These are phyloP conservation scores for Sympetrum striolatum DNA, from an alignment of 2,888 invertebrate genomes.

Conservation along the genomic window DNA sequence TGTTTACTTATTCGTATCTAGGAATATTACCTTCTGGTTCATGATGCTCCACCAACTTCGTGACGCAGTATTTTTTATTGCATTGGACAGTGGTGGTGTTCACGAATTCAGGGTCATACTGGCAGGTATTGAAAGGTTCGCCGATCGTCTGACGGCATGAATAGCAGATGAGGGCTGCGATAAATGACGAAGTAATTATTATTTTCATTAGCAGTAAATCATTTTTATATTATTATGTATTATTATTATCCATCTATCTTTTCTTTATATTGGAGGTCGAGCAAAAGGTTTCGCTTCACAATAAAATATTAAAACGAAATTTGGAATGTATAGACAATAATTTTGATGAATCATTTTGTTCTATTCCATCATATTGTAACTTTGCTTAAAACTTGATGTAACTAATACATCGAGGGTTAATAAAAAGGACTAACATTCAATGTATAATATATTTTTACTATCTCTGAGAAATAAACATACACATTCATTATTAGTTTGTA, in stretches of 20 bases:
- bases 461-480: too few relatives aligned
- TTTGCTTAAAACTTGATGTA: too few relatives aligned
- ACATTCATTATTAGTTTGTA: too few relatives aligned
- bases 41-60: background rate
- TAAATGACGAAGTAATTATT: background rate
- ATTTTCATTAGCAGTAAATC: background rate
- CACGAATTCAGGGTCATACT: background rate
- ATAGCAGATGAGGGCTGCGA: background rate
- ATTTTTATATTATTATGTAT: too few relatives aligned
- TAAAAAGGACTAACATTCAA: too few relatives aligned
- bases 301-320: background rate
- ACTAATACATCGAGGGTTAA: too few relatives aligned
- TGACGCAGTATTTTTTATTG: conserved; percentile 9
- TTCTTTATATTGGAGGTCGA: too few relatives aligned
- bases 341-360: background rate
- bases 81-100: background rate
- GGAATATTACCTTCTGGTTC: background rate
- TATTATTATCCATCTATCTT: too few relatives aligned
- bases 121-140: background rate
- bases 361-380: background rate
- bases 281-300: background rate
- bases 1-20: background rate
- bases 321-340: background rate
- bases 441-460: too few relatives aligned
- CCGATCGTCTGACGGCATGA: background rate